Base-by-base conservation (phyloP, 2,113 vertebrate species). In the Centropus bengalensis region DNA sequence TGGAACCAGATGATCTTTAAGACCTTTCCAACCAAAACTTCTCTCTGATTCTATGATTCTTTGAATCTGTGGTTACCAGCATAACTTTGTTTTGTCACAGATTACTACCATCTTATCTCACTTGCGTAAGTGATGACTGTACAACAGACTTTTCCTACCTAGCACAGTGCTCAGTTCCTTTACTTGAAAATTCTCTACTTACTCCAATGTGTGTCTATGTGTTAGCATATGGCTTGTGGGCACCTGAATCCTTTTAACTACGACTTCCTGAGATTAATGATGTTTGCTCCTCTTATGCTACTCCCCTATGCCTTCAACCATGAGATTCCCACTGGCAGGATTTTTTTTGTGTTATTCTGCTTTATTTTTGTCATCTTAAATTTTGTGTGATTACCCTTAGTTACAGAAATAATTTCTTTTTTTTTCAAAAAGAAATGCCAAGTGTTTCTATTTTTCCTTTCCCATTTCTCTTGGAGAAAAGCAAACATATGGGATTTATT, bases 401-500 rank as follows among this genome's bases (percentile, higher is more conserved):
- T 91, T 91, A 62, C 60, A 74, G 54, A 86, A 86, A 55, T 82
- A 84, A 60, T 36, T 10, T 66, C 16, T 32, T 56, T 81, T 68
- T 80, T 69, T 32, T 42, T 49, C 26, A 63, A 40, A 38, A 6
- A 63, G 59, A 94, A 90, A 86, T 75, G 64, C 19, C 85, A 89
- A 62, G 30, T 33, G 55, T 86, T 95, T 78, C 79, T 94, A 93
- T 93, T 95, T 88, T 70, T 68, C 55, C 75, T 81, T 64, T n/a
- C 12, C 16, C 27, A 8, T 79, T 92, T 69, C 64, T 78, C 68
- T 42, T 40, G 82, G 82, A 85, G 89, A 55, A 67, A 91, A 88
- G 33, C 82, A 86, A 90, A 56, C 94, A 94, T 85, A 93, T 90
- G 82, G 85, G 52, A 86, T 95, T 94, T 88, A 36, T 96, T 86